Conservation (phyloP, 2,113 vertebrate species). For the Redunca redunca region DNA sequence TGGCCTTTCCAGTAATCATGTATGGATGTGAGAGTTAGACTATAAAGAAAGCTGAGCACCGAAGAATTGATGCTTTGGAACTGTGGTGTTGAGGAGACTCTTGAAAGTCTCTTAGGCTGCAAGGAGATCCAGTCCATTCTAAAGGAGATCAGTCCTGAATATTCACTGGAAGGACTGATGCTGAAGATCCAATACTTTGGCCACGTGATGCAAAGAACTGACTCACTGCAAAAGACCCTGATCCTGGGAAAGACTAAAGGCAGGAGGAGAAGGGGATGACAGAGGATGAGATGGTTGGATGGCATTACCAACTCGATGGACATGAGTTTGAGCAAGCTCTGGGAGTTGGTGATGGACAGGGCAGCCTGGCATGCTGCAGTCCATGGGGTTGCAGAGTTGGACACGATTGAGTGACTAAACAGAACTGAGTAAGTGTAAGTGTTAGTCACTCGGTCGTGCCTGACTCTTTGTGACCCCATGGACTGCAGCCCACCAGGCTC, state of each 20-base stretch:
- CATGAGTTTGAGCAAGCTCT: not conserved
- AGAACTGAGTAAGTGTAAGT: not conserved
- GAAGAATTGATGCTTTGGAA: not conserved
- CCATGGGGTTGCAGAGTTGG: not conserved
- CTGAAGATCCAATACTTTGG: not conserved
- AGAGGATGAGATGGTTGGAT: not conserved
- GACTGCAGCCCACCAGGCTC: no score
- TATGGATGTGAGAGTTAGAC: no score
- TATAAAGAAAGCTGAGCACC: not conserved
- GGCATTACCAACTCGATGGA: not conserved
- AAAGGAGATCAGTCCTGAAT: not conserved
- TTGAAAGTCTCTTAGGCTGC: not conserved
- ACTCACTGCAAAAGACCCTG: not conserved
- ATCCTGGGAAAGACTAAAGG: not conserved
- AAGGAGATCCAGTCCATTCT: not conserved
- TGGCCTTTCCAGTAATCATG: no score
- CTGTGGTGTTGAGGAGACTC: not conserved
- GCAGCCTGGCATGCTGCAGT: not conserved
- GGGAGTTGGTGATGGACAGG: not conserved
- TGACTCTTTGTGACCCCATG: no score
- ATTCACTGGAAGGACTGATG: not conserved
- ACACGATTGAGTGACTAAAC: not conserved
- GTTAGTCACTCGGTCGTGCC: no score
- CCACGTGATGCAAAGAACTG: not conserved
- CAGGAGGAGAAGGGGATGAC: not conserved